Conservation (phyloP, 2,113 vertebrate species). For the Thamnaconus septentrionalis region DNA sequence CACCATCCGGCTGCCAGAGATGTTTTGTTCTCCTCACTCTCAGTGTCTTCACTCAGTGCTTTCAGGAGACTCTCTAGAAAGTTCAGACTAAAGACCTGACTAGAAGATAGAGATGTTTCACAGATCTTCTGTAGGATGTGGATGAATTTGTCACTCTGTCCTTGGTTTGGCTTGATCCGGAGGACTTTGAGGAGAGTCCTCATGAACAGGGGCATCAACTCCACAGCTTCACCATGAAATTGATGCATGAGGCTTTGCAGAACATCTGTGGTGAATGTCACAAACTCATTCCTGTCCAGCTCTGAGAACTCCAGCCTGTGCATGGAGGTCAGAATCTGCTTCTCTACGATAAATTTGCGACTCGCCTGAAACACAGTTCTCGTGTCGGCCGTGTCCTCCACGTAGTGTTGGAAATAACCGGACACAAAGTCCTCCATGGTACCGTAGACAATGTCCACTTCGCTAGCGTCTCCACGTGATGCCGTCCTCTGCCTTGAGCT, state of each 20-base stretch:
- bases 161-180: accelerated
- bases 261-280: constrained; percentile 2
- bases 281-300: not conserved
- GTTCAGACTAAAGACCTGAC: not conserved
- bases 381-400: constrained; percentile 1
- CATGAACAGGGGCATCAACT: not conserved
- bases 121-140: not conserved
- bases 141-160: not conserved
- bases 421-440: constrained; percentile 17
- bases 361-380: accelerated
- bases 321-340: not conserved
- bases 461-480: not conserved
- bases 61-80: constrained; percentile 6
- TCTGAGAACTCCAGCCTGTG: not conserved
- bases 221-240: not conserved
- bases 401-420: accelerated
- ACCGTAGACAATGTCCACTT: constrained; percentile 19
- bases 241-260: constrained; percentile 10
- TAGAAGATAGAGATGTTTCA: accelerated
- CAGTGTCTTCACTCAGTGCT: not conserved
- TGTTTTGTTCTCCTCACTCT: not conserved
- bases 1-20: constrained; percentile 1
- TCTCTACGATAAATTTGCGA: constrained; percentile 9
- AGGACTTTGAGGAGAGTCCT: not conserved
- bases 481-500: not conserved